Conservation (phyloP, 2,113 vertebrate genomes). For the Cochlearius cochlearius region DNA sequence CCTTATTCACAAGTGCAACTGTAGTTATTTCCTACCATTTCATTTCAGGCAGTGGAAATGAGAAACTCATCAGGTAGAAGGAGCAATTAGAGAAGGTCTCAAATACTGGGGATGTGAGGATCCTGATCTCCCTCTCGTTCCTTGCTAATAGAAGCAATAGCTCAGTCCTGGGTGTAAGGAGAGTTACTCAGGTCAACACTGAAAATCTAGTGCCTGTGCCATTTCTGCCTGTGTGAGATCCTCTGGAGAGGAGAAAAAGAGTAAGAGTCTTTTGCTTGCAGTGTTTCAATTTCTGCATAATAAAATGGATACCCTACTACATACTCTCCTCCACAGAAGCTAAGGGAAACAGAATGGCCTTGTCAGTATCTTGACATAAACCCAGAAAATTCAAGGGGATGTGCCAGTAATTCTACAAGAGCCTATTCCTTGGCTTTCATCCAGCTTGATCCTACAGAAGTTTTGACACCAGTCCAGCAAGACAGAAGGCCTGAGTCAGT, state of each 20-base stretch:
- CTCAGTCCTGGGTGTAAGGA: neutral
- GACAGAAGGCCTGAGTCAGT: slow-evolving; percentile 68
- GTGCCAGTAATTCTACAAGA: slow-evolving; percentile 66
- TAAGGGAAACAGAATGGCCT: slow-evolving; percentile 65
- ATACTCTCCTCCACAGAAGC: slow-evolving; percentile 3
- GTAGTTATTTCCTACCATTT: neutral
- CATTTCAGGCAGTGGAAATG: neutral
- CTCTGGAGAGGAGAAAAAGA: neutral
- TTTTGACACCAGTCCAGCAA: slow-evolving; percentile 65
- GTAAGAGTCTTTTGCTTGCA: neutral
- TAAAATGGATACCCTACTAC: slow-evolving; percentile 1
- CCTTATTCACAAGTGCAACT: neutral
- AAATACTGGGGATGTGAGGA: neutral
- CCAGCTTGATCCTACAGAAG: slow-evolving; percentile 66
- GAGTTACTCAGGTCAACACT: neutral
- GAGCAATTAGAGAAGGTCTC: neutral
- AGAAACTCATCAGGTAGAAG: neutral
- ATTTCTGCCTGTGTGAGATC: neutral
- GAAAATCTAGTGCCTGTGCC: neutral
- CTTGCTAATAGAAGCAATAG: neutral
- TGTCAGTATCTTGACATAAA: slow-evolving; percentile 69
- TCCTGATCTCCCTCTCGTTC: neutral
- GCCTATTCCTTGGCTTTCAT: slow-evolving; percentile 47
- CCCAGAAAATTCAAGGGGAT: slow-evolving; percentile 60
- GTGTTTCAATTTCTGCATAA: neutral